phyloP scores from a whole-genome alignment of 1,140 invertebrate species.

The Vollenhovia emeryi region DNA sequence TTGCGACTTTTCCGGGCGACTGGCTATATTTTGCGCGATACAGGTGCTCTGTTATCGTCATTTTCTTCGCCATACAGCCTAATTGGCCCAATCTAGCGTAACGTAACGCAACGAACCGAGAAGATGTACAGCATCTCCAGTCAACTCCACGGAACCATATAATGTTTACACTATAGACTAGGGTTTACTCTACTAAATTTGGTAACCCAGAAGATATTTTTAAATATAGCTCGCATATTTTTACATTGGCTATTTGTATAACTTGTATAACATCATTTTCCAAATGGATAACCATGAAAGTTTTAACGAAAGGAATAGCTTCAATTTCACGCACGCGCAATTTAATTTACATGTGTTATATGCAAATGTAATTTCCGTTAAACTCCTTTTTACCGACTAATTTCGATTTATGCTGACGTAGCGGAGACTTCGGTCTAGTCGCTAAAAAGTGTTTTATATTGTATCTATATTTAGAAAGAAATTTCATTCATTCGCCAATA shows the following conservation, averaged over 20 bases:
- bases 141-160: background rate
- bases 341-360: background rate
- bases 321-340: background rate
- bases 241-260: background rate
- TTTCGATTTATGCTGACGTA: background rate
- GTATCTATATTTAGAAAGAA: background rate
- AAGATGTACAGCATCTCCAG: background rate
- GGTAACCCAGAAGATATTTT: background rate
- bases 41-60: conserved; percentile 22
- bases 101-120: background rate
- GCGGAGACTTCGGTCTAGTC: background rate
- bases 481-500: conserved; percentile 42
- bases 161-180: background rate
- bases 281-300: background rate
- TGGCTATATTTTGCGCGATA: conserved; percentile 63
- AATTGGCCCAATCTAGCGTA: background rate
- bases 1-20: conserved; percentile 69
- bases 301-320: background rate
- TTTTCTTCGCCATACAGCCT: background rate
- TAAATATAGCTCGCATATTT: background rate
- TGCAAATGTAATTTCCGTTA: conserved; percentile 1
- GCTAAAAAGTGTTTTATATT: background rate
- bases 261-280: background rate
- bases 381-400: conserved; percentile 2
- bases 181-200: background rate